Conservation (phyloP, 2,797 vertebrate genomes). For the Cyprinodon diabolis region DNA sequence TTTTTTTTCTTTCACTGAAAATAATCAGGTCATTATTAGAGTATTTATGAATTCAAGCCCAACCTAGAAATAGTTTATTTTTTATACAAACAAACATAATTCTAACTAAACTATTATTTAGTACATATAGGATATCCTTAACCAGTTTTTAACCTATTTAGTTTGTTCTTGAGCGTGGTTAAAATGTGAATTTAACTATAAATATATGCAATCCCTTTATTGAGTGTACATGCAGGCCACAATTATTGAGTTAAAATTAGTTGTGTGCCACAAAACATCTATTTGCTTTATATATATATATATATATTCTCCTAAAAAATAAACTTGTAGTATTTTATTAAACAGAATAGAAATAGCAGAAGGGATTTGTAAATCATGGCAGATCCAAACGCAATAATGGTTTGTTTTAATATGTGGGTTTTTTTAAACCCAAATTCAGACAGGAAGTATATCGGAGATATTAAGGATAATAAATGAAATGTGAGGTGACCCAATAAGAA, state of each 20-base stretch:
- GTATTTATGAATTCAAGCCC: background rate
- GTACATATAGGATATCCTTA: background rate
- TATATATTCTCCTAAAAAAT: background rate
- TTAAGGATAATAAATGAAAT: no score
- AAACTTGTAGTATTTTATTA: background rate
- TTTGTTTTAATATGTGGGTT: no score
- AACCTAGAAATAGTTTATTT: background rate
- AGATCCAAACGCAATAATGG: no score
- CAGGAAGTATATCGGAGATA: no score
- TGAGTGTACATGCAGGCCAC: no score
- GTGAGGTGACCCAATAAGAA: no score
- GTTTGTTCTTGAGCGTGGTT: background rate
- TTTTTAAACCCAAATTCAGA: no score
- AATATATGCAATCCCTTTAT: no score
- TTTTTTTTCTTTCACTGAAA: background rate
- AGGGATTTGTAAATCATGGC: background rate
- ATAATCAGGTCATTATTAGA: background rate
- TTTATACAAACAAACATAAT: background rate
- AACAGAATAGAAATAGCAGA: background rate
- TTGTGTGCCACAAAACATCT: background rate
- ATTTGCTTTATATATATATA: background rate
- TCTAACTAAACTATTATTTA: background rate
- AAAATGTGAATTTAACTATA: no score
- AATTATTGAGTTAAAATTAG: no score
- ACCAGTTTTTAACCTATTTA: background rate